Evolutionary conservation across 2,888 invertebrate genomes (phyloP), one percentile per base, ranked within the genome.

Genomic region (Tortricodes alternella): DNA sequence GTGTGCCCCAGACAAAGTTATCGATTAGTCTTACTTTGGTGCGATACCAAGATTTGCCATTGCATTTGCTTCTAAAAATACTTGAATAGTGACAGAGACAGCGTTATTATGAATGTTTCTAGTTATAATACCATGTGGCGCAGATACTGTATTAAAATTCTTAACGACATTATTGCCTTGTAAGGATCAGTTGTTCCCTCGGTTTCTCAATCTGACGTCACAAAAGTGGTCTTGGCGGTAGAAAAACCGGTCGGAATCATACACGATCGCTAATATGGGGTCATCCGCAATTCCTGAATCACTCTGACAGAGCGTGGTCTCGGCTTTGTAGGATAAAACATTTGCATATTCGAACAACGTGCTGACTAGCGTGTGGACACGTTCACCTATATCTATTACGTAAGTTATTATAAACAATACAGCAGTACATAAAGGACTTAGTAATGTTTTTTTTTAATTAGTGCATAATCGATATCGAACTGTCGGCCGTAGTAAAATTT

Each of bases 161-260:
- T 5, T 29, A 23, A 5, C 23, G 32, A 21, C 27, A 65, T 74
- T 71, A 76, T 78, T 68, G 60, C 75, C 76, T 67, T 77, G 72
- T 72, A 77, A 71, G 74, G 68, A 72, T 70, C 60, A 71, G 32
- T 57, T 37, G 63, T 70, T 74, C 66, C 70, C 64, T 70, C 68
- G 62, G 70, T 71, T 71, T 68, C 68, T 70, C 62, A 64, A 51
- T 37, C 3, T 87, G 85, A 87, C 87, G 86, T 87, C 87, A 87
- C 61, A 58, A 57, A 63, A 61, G 35, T 46, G 66, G 67, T 68
- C 65, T 46, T 34, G 18, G 64, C 68, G 70, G 81, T 80, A 82
- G 78, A 77, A 82, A 83, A 89, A 89, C 89, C 88, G 85, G 89
- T 87, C 70, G 65, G 73, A 73, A 71, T 82, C 76, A 83, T 76